These are phyloP conservation scores for Anticlea derivata DNA, from an alignment of 2,888 invertebrate species.

Conservation along the genomic window DNA sequence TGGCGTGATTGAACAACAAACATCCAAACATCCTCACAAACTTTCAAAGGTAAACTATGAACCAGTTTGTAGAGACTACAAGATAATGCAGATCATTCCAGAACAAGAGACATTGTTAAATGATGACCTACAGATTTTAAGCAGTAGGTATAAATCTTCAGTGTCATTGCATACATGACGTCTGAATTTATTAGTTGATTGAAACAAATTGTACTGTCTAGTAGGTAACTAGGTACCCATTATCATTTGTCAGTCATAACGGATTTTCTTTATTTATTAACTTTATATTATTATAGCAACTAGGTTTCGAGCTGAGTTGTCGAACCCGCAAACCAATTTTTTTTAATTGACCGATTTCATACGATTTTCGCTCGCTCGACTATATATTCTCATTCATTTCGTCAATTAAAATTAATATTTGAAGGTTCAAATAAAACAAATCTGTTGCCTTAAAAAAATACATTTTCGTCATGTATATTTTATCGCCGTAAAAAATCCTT, in stretches of 20 bases:
- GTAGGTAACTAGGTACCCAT: neutral
- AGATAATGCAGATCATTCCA: no score
- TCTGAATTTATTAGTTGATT: slow-evolving; percentile 12
- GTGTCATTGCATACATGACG: neutral
- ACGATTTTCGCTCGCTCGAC: no score
- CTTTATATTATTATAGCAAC: neutral
- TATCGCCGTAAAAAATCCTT: slow-evolving; percentile 5
- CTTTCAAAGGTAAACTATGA: no score
- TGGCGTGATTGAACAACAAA: no score
- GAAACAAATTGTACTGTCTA: slow-evolving; percentile 15
- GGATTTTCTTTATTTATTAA: neutral
- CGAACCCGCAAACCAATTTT: no score
- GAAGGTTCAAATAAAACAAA: slow-evolving; percentile 4
- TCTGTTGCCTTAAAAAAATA: slow-evolving; percentile 4
- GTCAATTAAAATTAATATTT: no score
- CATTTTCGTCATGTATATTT: slow-evolving; percentile 1
- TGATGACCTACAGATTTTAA: neutral
- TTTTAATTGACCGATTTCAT: no score
- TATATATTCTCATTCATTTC: no score
- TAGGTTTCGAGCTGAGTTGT: no score
- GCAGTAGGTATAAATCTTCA: slow-evolving; percentile 10
- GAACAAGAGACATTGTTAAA: no score
- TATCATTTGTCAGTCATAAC: slow-evolving; percentile 7
- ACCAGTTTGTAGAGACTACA: no score
- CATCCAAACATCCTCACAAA: no score